phyloP scores from a whole-genome alignment of 2,888 invertebrate genomes.

The Eumerus sabulonum region DNA sequence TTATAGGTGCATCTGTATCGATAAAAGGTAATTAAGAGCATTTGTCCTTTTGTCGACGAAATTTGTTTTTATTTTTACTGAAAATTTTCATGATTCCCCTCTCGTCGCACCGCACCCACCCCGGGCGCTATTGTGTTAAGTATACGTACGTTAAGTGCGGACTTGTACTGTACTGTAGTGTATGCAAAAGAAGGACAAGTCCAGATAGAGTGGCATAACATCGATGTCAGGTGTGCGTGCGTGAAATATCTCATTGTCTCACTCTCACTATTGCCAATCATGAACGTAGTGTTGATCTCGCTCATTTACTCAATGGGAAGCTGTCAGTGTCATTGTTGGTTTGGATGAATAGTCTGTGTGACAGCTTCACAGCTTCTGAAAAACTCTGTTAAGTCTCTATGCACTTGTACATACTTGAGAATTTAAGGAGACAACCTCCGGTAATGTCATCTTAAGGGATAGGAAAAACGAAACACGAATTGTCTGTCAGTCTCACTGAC shows the following conservation, averaged over 20 bases:
- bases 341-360: conserved; percentile 6
- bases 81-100: conserved; percentile 10
- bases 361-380: too few relatives aligned
- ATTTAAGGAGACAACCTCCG: too few relatives aligned
- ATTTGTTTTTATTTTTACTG: conserved; percentile 26
- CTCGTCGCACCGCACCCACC: conserved; percentile 4
- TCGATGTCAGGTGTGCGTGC: conserved; percentile 62
- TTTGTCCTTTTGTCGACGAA: too few relatives aligned
- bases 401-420: too few relatives aligned
- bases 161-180: conserved; percentile 4
- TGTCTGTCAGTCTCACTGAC: conserved; percentile 13
- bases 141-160: not conserved
- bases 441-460: too few relatives aligned
- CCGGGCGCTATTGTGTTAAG: not conserved
- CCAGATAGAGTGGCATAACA: conserved; percentile 54
- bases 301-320: conserved; percentile 10
- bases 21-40: conserved; percentile 46
- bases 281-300: conserved; percentile 6
- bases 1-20: conserved; percentile 33
- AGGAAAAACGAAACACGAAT: conserved; percentile 44
- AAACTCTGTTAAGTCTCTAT: too few relatives aligned
- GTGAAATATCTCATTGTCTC: too few relatives aligned
- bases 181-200: conserved; percentile 51
- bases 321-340: conserved; percentile 56
- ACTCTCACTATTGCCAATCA: not conserved